These are phyloP conservation scores for Tupaia chinensis DNA, from an alignment of 2,113 vertebrate genomes.

Conservation along the genomic window DNA sequence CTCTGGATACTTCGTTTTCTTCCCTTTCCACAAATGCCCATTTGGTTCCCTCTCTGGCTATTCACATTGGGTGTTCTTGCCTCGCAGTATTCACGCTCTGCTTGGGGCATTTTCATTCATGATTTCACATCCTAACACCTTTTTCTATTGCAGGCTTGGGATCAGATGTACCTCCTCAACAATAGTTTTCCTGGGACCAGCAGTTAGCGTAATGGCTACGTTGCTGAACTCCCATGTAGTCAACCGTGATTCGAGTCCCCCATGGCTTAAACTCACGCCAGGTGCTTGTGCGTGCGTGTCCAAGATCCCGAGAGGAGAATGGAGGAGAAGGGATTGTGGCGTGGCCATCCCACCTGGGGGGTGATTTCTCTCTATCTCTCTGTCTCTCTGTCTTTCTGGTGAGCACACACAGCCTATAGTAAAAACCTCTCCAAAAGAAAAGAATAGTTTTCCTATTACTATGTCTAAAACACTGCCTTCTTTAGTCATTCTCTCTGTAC, in stretches of 20 bases:
- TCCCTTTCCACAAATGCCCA: not conserved
- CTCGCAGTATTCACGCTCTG: not conserved
- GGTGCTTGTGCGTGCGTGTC: no score
- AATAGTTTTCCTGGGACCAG: not conserved
- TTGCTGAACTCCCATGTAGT: no score
- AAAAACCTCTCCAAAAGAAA: no score
- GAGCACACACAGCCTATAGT: no score
- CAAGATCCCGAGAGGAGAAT: no score
- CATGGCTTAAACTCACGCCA: no score
- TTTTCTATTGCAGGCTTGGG: not conserved
- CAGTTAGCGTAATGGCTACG: no score
- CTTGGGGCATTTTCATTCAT: not conserved
- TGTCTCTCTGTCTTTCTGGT: no score
- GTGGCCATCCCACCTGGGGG: no score
- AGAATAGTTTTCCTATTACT: not conserved
- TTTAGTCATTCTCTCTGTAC: not conserved
- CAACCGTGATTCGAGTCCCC: no score
- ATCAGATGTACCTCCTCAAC: not conserved
- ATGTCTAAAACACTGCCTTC: not conserved
- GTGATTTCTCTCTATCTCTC: no score
- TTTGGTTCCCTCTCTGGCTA: not conserved
- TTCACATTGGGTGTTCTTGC: not conserved
- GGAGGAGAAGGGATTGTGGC: no score
- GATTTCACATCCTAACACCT: not conserved
- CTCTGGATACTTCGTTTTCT: not conserved